Conservation (phyloP, 2,797 vertebrate genomes). For the Helostoma temminkii region DNA sequence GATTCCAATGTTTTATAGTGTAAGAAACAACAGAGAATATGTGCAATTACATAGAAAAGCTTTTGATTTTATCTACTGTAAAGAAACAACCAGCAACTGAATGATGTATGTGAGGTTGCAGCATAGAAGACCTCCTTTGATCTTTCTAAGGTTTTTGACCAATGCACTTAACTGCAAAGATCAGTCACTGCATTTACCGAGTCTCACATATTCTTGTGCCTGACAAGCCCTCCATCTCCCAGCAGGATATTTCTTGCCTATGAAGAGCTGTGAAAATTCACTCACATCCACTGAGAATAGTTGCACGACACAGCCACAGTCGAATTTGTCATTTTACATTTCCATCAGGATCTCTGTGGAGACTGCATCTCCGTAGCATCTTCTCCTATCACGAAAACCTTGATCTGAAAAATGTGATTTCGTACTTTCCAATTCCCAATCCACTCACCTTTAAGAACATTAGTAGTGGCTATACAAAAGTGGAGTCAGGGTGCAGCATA, state of each 20-base stretch:
- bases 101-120: neutral
- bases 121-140: neutral
- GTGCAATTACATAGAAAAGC: neutral
- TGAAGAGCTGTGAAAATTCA: slow-evolving; percentile 44
- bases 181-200: slow-evolving; percentile 20
- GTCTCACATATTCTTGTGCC: neutral
- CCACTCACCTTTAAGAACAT: slow-evolving; percentile 44
- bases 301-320: slow-evolving; percentile 9
- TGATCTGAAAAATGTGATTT: slow-evolving; percentile 39
- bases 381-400: slow-evolving; percentile 24
- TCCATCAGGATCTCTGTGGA: slow-evolving; percentile 35
- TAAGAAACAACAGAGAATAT: slow-evolving; percentile 4
- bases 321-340: slow-evolving; percentile 58
- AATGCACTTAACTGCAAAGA: slow-evolving; percentile 25
- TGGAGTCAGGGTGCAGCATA: slow-evolving; percentile 20
- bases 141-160: slow-evolving; percentile 17
- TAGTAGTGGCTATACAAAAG: slow-evolving; percentile 48
- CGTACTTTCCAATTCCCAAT: slow-evolving; percentile 11
- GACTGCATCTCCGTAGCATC: neutral
- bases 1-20: slow-evolving; percentile 27
- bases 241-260: slow-evolving; percentile 36
- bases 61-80: neutral
- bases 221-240: slow-evolving; percentile 30
- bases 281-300: slow-evolving; percentile 22
- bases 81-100: neutral